Conservation (phyloP, 2,113 vertebrate species). For the Alexandromys fortis region DNA sequence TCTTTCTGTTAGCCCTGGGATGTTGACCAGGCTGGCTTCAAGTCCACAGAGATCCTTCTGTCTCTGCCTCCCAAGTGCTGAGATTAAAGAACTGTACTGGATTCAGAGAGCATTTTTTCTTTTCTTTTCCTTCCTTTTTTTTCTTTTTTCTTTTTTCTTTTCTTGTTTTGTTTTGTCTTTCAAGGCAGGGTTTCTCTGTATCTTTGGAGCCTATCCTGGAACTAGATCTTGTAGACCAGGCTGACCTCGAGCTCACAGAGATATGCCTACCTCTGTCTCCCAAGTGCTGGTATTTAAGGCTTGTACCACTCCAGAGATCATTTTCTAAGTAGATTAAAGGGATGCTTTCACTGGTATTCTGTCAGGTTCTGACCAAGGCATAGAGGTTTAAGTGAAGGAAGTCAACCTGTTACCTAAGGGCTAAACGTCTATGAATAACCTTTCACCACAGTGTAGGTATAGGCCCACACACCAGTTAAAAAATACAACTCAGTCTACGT, state of each 20-base stretch:
- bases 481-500: neutral
- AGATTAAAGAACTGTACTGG: too few relatives aligned
- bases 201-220: too few relatives aligned
- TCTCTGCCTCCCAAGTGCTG: too few relatives aligned
- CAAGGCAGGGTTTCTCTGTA: neutral
- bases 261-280: neutral
- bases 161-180: neutral
- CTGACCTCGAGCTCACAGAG: neutral
- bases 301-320: neutral
- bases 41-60: too few relatives aligned
- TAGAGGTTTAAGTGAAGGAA: neutral
- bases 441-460: neutral
- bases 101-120: neutral
- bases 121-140: neutral
- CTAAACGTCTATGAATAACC: neutral
- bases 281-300: neutral
- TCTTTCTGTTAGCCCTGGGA: too few relatives aligned
- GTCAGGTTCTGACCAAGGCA: neutral
- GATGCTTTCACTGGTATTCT: neutral
- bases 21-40: too few relatives aligned
- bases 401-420: neutral
- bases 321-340: neutral
- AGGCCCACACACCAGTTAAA: neutral
- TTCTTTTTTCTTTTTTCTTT: neutral
- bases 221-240: neutral